phyloP scores from a whole-genome alignment of 1,140 invertebrate species.

The Drosophila sp. region DNA sequence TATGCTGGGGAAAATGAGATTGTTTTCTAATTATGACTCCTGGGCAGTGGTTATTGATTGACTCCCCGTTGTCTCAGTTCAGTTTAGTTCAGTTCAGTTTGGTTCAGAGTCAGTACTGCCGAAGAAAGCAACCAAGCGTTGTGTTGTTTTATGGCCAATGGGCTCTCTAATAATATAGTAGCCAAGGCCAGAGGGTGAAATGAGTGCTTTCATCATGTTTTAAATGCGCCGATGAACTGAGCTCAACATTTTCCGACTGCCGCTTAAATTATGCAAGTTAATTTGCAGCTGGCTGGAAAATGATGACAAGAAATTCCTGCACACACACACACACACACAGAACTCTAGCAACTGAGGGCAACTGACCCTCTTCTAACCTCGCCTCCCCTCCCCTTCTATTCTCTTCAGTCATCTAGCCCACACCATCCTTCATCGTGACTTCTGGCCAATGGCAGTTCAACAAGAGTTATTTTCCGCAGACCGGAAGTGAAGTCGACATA shows the following conservation, averaged over 20 bases:
- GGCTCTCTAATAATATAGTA: conserved; percentile 59
- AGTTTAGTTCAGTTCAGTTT: too few relatives aligned
- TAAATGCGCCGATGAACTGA: conserved; percentile 69
- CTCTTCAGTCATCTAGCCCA: too few relatives aligned
- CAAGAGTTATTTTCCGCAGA: conserved; percentile 80
- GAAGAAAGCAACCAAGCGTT: conserved; percentile 18
- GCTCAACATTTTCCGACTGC: conserved; percentile 61
- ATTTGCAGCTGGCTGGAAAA: conserved; percentile 73
- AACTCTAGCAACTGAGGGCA: conserved; percentile 4
- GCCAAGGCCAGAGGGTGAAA: conserved; percentile 53
- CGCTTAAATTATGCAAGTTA: conserved; percentile 79
- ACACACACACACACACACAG: conserved; percentile 41
- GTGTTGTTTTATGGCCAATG: conserved; percentile 57
- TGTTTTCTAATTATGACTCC: conserved; percentile 21
- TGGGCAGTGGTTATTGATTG: conserved; percentile 10
- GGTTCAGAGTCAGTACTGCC: background rate
- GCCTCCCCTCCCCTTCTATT: background rate
- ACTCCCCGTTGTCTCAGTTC: background rate
- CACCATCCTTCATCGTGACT: background rate
- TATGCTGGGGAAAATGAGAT: conserved; percentile 2
- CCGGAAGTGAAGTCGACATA: conserved; percentile 81
- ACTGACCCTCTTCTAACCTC: background rate
- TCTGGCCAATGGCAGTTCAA: conserved; percentile 47
- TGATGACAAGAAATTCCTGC: conserved; percentile 76
- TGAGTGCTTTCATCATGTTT: conserved; percentile 48